Evolutionary conservation across 2,888 invertebrate species (phyloP).

Genomic region (Cerastoderma edule): DNA sequence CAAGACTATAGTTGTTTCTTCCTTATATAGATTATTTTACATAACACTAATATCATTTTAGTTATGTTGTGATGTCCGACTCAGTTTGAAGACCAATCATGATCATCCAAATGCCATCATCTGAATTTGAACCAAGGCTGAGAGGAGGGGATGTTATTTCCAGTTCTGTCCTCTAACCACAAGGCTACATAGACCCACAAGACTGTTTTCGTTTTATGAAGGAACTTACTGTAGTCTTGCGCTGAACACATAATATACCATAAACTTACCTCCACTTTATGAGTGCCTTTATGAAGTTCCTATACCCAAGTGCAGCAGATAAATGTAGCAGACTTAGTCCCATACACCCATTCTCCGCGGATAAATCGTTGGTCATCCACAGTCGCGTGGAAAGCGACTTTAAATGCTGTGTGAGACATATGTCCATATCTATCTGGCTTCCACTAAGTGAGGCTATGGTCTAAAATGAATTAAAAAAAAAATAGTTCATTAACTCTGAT

Average conservation of each 20-base stretch:
- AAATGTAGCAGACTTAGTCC: conserved; percentile 88
- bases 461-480: neutral
- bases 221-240: no score
- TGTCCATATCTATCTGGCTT: conserved; percentile 82
- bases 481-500: neutral
- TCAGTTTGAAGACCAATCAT: no score
- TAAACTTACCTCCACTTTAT: conserved; percentile 76
- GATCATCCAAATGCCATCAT: no score
- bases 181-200: neutral
- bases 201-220: neutral
- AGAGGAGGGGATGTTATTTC: no score
- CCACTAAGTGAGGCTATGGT: neutral
- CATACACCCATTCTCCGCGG: conserved; percentile 52
- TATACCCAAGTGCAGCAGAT: conserved; percentile 95
- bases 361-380: conserved; percentile 66
- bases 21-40: no score
- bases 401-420: conserved; percentile 93
- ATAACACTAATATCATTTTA: no score
- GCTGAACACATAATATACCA: no score
- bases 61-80: no score
- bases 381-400: conserved; percentile 83
- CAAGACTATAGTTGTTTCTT: no score
- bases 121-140: no score
- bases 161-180: no score
- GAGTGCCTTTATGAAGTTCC: conserved; percentile 83